Evolutionary conservation across 2,113 vertebrate species (phyloP).

Genomic region (Larimichthys polyactis): DNA sequence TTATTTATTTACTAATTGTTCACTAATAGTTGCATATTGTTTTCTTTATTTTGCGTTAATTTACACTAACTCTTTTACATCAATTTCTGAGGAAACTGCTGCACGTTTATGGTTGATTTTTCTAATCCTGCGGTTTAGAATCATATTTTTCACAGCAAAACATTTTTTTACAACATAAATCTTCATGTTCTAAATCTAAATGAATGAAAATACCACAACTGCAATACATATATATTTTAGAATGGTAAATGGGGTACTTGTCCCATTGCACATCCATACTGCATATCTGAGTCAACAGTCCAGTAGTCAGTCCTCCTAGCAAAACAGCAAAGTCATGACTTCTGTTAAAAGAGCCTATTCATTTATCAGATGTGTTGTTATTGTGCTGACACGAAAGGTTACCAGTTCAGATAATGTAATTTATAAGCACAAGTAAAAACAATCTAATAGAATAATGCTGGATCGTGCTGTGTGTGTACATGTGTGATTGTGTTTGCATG

Average conservation of each 20-base stretch:
- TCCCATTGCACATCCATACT: background rate
- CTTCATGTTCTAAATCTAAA: background rate
- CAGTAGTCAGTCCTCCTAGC: conserved; percentile 35
- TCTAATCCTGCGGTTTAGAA: background rate
- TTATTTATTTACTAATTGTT: background rate
- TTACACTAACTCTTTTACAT: background rate
- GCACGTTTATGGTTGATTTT: background rate
- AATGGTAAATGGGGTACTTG: background rate
- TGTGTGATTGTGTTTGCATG: conserved; percentile 5
- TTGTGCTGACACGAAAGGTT: conserved; percentile 62
- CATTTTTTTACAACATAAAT: background rate
- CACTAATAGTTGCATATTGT: background rate
- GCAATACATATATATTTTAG: background rate
- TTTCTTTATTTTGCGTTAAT: background rate
- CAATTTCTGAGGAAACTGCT: background rate
- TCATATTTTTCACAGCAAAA: background rate
- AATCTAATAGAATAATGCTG: conserved; percentile 56
- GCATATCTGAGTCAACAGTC: conserved; percentile 34
- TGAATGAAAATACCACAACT: background rate
- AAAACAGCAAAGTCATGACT: conserved; percentile 41
- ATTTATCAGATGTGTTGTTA: conserved; percentile 70
- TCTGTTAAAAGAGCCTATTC: conserved; percentile 53
- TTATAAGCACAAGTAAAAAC: conserved; percentile 66
- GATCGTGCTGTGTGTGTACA: background rate
- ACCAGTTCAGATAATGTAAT: conserved; percentile 72